These are phyloP conservation scores for Pangasius krempfi DNA, from an alignment of 2,797 vertebrate species.

Conservation along the genomic window DNA sequence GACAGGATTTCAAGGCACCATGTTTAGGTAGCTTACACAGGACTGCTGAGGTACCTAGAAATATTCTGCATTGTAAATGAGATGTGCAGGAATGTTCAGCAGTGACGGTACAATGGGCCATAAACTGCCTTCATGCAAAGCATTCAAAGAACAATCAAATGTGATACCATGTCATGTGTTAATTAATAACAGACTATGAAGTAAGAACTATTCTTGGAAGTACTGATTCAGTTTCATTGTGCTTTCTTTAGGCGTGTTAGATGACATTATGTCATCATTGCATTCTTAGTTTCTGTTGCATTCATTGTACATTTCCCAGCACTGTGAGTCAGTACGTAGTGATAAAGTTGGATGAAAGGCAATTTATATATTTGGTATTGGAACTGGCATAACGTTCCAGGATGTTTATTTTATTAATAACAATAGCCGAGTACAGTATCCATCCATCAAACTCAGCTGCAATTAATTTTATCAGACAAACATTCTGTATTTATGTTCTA, in stretches of 20 bases:
- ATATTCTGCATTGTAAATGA: not conserved
- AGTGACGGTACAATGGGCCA: not conserved
- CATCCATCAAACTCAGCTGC: not conserved
- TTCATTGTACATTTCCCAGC: not conserved
- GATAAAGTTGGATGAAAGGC: not conserved
- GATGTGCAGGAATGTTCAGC: not conserved
- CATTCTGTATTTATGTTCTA: not conserved
- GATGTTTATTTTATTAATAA: slow-evolving; percentile 14
- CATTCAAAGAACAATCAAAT: not conserved
- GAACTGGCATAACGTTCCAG: not conserved
- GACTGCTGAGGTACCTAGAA: not conserved
- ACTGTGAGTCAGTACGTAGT: not conserved
- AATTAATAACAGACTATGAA: not conserved
- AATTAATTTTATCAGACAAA: not conserved
- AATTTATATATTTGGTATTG: not conserved
- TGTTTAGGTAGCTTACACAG: not conserved
- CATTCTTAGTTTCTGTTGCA: not conserved
- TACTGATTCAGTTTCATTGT: too few relatives aligned
- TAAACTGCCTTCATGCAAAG: not conserved
- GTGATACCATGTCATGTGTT: too few relatives aligned
- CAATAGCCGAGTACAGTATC: not conserved
- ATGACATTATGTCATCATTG: not conserved
- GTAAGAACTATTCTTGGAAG: not conserved
- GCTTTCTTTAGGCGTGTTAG: not conserved
- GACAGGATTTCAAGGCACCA: not conserved